Percentiles rank a stretch among this genome's conserved stretches.
Evolutionary conservation across 2,113 vertebrate species (phyloP).

Genomic region (Phycodurus eques): DNA sequence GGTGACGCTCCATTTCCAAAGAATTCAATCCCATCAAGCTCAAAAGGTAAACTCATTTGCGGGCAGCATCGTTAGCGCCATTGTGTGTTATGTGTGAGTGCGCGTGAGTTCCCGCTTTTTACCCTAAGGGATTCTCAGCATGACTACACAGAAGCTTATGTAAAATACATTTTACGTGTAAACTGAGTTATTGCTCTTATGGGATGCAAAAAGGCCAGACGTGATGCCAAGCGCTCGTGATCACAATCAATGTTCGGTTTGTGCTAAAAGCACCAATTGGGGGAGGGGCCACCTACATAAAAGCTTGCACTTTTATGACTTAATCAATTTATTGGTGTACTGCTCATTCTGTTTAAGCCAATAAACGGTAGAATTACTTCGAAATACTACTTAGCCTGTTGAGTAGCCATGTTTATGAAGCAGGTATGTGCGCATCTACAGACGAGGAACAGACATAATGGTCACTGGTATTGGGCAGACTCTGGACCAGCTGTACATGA

Average conservation of each 20-base stretch:
- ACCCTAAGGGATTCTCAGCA: conserved; percentile 32
- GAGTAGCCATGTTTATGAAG: conserved; percentile 56
- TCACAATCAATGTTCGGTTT: conserved; percentile 67
- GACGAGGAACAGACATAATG: conserved; percentile 9
- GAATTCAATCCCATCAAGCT: conserved; percentile 1
- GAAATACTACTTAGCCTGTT: conserved; percentile 63
- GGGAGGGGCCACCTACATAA: conserved; percentile 47
- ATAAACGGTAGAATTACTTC: conserved; percentile 66
- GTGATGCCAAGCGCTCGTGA: conserved; percentile 52
- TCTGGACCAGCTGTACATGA: not conserved
- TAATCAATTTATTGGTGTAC: conserved; percentile 72
- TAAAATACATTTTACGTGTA: conserved; percentile 69
- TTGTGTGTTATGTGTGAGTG: not conserved
- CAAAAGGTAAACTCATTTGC: conserved; percentile 13
- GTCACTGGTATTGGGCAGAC: not conserved
- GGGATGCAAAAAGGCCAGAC: conserved; percentile 55
- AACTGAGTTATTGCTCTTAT: conserved; percentile 60
- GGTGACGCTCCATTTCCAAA: not conserved
- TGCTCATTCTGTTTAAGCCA: conserved; percentile 65
- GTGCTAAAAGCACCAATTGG: conserved; percentile 60
- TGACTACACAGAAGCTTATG: conserved; percentile 58
- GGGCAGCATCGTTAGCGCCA: conserved; percentile 11
- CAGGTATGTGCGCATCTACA: conserved; percentile 9
- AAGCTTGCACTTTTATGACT: conserved; percentile 65
- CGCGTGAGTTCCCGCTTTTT: not conserved